These are phyloP conservation scores for Tuta absoluta DNA, from an alignment of 2,888 invertebrate genomes.

Conservation along the genomic window DNA sequence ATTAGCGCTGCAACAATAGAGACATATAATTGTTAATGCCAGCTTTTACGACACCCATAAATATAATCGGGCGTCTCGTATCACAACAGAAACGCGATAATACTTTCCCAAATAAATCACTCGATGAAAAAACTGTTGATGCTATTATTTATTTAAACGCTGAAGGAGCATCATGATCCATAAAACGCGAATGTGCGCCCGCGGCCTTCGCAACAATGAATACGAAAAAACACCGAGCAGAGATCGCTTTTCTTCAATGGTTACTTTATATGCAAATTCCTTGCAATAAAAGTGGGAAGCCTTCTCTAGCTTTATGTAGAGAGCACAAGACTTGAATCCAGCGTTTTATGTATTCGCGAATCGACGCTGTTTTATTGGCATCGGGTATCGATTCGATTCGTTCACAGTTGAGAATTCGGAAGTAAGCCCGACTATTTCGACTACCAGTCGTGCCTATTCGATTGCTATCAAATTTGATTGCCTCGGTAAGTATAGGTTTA, in stretches of 20 bases:
- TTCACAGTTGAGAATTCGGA: constrained; percentile 69
- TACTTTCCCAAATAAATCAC: constrained; percentile 65
- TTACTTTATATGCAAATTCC: constrained; percentile 81
- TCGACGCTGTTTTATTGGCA: constrained; percentile 78
- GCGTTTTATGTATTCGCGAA: constrained; percentile 79
- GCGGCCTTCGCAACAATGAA: constrained; percentile 77
- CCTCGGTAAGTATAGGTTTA: constrained; percentile 54
- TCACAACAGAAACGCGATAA: constrained; percentile 52
- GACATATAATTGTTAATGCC: constrained; percentile 31
- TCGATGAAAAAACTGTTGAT: constrained; percentile 67
- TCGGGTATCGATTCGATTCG: constrained; percentile 74
- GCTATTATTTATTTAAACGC: constrained; percentile 74
- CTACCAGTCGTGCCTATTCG: constrained; percentile 67
- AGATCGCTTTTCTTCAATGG: constrained; percentile 81
- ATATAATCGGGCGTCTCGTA: constrained; percentile 54
- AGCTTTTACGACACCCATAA: constrained; percentile 51
- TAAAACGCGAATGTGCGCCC: constrained; percentile 68
- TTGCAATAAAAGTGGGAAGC: constrained; percentile 78
- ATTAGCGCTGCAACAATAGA: constrained; percentile 35
- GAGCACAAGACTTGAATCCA: constrained; percentile 74
- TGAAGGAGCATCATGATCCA: constrained; percentile 71
- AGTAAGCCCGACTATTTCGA: constrained; percentile 68
- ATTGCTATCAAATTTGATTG: constrained; percentile 73
- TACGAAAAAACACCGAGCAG: constrained; percentile 72
- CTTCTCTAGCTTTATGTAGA: constrained; percentile 77